Evolutionary conservation across 2,797 vertebrate species (phyloP), one percentile per base, ranked within the genome.

Genomic region (Macrochelys suwanniensis): DNA sequence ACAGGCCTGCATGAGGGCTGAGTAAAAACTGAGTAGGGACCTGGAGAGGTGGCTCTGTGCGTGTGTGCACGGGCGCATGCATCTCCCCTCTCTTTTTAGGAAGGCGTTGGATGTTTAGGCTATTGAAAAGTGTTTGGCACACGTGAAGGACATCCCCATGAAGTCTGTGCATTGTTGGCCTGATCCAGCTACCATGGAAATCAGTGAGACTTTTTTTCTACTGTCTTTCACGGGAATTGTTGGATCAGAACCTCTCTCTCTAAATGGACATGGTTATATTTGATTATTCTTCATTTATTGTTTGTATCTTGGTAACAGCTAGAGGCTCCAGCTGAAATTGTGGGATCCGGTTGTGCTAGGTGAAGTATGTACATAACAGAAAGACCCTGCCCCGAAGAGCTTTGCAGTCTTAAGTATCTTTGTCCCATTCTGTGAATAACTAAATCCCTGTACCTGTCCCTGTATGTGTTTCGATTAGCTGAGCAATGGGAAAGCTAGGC

Each of bases 171-270:
- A 80, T 13, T 33, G 89, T 86, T 82, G 80, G 59, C 92, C 89
- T 89, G 80, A 78, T 94, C 87, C 93, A 93, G 54, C 45, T 88
- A 13, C 89, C 93, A 51, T 85, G 61, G 79, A 90, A 86, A 53
- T 51, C 96, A 86, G 76, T 54, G 87, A 91, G 33, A 90, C 49
- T 57, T 45, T 90, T 45, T 90, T 89, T 86, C 47, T 19, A 65
- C 9, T 87, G 57, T 77, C 80, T 86, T 47, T 87, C 31, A 85
- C 90, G 88, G 87, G 59, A 57, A 3, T 0, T n/a, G 31, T 65
- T 83, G 92, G 90, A 79, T 92, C 92, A 94, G 81, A 50, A 31
- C 26, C 53, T 80, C 0, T 71, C 74, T 87, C 83, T 91, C 74
- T 42, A 53, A 93, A 89, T 92, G 83, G 79, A 3, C 71, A 8